Base-by-base conservation (phyloP, 2,888 invertebrate species). In the Caenorhabditis sp. region DNA sequence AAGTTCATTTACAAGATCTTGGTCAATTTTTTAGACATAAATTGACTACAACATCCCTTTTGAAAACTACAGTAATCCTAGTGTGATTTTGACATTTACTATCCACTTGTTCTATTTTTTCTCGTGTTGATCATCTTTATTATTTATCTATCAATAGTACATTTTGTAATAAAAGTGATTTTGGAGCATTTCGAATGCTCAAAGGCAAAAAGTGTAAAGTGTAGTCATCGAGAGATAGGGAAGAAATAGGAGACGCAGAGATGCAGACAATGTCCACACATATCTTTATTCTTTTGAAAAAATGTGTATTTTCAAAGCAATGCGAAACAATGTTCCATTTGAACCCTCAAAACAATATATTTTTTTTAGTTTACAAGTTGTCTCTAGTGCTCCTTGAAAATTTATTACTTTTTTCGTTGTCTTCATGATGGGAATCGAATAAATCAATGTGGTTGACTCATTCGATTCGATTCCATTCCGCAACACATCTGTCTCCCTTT, bases 191-290 rank as follows among this genome's bases (percentile, higher is more conserved):
- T 54, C 54, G 17, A 14, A 12, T 43, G 43, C 43, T 43, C 43
- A 43, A 43, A 43, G 17, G 52, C 20, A 52, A 52, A 52, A 20
- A 52, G 52, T 52, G 52, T 52, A 52, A 52, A 52, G 52, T 52
- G 21, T 52, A 23, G 52, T 31, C 10, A 10, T 7, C 4, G 31
- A 31, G 8, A 52, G 8, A 52, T 20, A 21, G 52, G 3, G 21
- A 21, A 23, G 12, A 23, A 4, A 21, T 52, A 21, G 7, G 3
- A 52, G 52, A 52, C n/a, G 1, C 8, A 52, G 21, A 52, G 52
- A 52, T 12, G 52, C n/a, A 52, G 21, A 52, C 21, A 52, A 52
- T 52, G 52, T 52, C 52, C 52, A 52, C 52, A 23, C 52, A 43
- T 43, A 36, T 36, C 12, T 43, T 17, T 43, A 43, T 43, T 43